Evolutionary conservation across 2,797 vertebrate genomes (phyloP).

Genomic region (Halcyon smyrnensis): DNA sequence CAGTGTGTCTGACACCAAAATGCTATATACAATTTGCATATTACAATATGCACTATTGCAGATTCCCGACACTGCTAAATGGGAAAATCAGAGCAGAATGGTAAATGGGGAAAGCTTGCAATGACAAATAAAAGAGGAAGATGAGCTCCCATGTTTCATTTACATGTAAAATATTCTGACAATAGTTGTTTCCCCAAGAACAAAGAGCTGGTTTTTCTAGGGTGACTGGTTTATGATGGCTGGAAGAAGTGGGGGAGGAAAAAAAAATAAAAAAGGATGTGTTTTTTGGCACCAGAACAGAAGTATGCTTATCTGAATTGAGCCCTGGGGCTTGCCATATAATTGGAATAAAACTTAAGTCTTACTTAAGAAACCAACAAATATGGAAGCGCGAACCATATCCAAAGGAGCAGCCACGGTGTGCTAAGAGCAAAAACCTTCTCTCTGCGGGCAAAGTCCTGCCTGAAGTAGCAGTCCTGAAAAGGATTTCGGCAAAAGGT

Average conservation of each 20-base stretch:
- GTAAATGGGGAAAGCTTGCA: slow-evolving; percentile 68
- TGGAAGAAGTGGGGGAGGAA: neutral
- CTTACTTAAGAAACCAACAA: slow-evolving; percentile 72
- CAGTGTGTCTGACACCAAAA: slow-evolving; percentile 77
- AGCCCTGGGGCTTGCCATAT: slow-evolving; percentile 69
- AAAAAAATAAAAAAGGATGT: neutral
- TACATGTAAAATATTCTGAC: slow-evolving; percentile 72
- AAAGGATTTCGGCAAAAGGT: neutral
- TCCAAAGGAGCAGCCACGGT: slow-evolving; percentile 2
- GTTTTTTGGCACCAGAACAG: slow-evolving; percentile 57
- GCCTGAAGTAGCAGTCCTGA: neutral
- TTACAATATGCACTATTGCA: slow-evolving; percentile 76
- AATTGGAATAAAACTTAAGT: slow-evolving; percentile 63
- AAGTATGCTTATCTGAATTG: slow-evolving; percentile 69
- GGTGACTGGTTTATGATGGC: slow-evolving; percentile 73
- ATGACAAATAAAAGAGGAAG: slow-evolving; percentile 71
- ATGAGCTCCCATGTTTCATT: slow-evolving; percentile 68
- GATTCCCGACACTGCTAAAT: slow-evolving; percentile 72
- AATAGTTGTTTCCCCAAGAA: slow-evolving; percentile 70
- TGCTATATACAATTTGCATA: slow-evolving; percentile 80
- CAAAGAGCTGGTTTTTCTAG: slow-evolving; percentile 75
- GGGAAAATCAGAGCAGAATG: slow-evolving; percentile 68
- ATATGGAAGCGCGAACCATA: slow-evolving; percentile 20
- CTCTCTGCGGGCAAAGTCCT: neutral
- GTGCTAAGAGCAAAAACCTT: neutral